Evolutionary conservation across 2,113 vertebrate genomes (phyloP), one percentile per base, ranked within the genome.

Genomic region (Vulpes lagopus): DNA sequence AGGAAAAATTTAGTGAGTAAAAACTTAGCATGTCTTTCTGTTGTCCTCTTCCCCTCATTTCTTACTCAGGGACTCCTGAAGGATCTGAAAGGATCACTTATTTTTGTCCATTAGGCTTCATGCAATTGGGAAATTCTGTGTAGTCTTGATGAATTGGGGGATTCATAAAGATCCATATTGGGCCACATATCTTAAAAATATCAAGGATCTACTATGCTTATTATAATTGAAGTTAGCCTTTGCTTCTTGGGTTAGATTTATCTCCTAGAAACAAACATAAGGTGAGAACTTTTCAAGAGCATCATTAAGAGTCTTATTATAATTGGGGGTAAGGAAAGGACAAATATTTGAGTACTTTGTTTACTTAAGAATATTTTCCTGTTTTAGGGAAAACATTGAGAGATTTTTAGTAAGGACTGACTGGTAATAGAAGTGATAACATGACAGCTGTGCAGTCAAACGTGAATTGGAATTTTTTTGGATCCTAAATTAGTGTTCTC

Each of bases 141-240:
- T 87, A 87, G 81, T 71, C 53, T 53, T 94, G 76, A 43, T 84
- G 55, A 84, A 67, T 94, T 84, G 73, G 12, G 87, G 17, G 19
- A 89, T 73, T 94, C 57, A 65, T 55, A 84, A 79, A 91, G 53
- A 79, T 88, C 35, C 25, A 59, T 78, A 88, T 32, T 90, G n/a
- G 20, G 55, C 38, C 35, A 78, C 10, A 32, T 85, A 62, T 69
- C 15, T 95, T 93, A 15, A 95, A 87, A 94, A 84, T 91, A 87
- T 23, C 67, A 95, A 96, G 91, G 35, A 53, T 96, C 23, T 73
- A n/a, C 15, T 94, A 3, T 27, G 25, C 38, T 57, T 82, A 10
- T 59, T 93, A 6, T 87, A 96, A 94, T 53, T 67, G 22, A 96
- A 84, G 92, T 90, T 93, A 38, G 16, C 43, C 49, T 93, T 96